Evolutionary conservation across 1,140 invertebrate species (phyloP).

Genomic region (Vanessa tameamea): DNA sequence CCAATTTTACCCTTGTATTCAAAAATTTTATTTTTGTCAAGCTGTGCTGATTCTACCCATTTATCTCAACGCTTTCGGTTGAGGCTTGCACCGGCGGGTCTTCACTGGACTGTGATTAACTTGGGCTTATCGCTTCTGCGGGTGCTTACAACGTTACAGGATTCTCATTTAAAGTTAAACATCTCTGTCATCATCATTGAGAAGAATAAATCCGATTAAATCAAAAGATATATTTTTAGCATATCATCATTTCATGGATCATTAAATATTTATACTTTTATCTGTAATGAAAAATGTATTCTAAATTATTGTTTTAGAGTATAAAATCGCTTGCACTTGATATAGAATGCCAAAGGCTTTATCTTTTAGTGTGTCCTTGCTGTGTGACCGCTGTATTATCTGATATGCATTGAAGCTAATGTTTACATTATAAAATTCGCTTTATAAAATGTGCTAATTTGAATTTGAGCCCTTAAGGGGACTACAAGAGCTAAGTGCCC

Average conservation of each 20-base stretch:
- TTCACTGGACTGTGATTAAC: not conserved
- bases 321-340: constrained; percentile 1
- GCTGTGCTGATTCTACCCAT: constrained; percentile 10
- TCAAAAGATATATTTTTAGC: too few relatives aligned
- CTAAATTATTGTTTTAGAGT: not conserved
- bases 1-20: not conserved
- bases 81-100: not conserved
- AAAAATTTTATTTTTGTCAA: not conserved
- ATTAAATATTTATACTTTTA: not conserved
- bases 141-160: not conserved
- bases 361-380: constrained; percentile 11
- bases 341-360: not conserved
- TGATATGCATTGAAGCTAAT: not conserved
- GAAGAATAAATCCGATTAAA: too few relatives aligned
- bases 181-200: too few relatives aligned
- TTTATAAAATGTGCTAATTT: constrained; percentile 1
- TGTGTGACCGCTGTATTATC: constrained; percentile 10
- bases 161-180: not conserved
- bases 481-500: too few relatives aligned
- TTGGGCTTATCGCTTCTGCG: not conserved
- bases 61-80: constrained; percentile 6
- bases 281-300: not conserved
- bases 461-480: not conserved
- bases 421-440: not conserved
- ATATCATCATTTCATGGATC: too few relatives aligned